Base-by-base conservation (phyloP, 2,113 vertebrate genomes). In the Dinomys branickii region DNA sequence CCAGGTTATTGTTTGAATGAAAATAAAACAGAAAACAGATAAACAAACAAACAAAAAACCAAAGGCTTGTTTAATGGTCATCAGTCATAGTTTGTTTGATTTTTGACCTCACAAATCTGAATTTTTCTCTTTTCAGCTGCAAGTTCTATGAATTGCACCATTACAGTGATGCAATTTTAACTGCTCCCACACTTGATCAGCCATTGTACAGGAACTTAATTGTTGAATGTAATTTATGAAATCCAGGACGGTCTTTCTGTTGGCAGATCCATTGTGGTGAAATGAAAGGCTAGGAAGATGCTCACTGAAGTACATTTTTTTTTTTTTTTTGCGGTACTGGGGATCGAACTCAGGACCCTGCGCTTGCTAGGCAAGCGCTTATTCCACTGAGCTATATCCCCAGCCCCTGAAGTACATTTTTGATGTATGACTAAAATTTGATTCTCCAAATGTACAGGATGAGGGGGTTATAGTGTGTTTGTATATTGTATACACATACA, bases 11-110 rank as follows among this genome's bases (percentile, higher is more conserved):
- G 35, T 84, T 89, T 86, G 81, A 91, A 63, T 65, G 86, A 85
- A 75, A 95, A 80, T 33, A 63, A 77, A 96, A 81, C 19, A 71
- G 77, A 84, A 75, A 9, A 33, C 35, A 61, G 59, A 63, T 69
- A 69, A 69, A 83, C 5, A 67, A 19, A 52, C 7, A 86, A 90
- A 61, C 24, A 50, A 50, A 50, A 69, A 54, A 19, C 6, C 13
- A 85, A 82, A 94, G 30, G 35, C 71, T 95, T 54, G 24, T 95
- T 94, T 96, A 90, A 92, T 96, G 52, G 4, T 90, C 11, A 33
- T 8, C 17, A 75, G 6, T 94, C 61, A 84, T 86, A 28, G 54
- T 83, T 93, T 95, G 13, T 94, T 88, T 91, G 58, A 14, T 88
- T 52, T 52, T 95, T 85, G 75, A 94, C 83, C 52, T 80, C 35